Percentiles rank a stretch among this genome's conserved stretches.
Evolutionary conservation across 2,797 vertebrate species (phyloP).

Genomic region (Diplodus sargus): DNA sequence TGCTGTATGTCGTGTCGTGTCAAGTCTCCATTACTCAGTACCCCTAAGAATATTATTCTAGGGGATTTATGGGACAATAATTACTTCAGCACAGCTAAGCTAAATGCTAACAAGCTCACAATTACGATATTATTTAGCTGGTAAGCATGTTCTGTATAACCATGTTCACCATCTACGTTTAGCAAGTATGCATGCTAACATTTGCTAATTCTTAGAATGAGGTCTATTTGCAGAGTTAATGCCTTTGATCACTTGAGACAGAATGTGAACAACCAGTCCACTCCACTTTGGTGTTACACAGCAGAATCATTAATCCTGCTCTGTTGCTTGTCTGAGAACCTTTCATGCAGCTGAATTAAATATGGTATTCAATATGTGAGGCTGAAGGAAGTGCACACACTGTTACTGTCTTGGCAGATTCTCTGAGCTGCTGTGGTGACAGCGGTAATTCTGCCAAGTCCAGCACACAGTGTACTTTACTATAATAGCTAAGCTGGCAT

Average conservation of each 20-base stretch:
- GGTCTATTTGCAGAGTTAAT: too few relatives aligned
- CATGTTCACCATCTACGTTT: too few relatives aligned
- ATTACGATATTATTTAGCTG: too few relatives aligned
- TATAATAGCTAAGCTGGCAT: constrained; percentile 65
- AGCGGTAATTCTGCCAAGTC: constrained; percentile 55
- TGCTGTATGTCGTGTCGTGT: too few relatives aligned
- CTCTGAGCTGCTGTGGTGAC: constrained; percentile 41
- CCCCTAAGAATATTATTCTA: too few relatives aligned
- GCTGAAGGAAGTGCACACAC: constrained; percentile 18
- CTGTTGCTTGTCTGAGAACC: background rate
- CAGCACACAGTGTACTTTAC: constrained; percentile 60
- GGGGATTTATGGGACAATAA: too few relatives aligned
- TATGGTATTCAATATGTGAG: constrained; percentile 1
- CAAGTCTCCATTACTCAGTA: too few relatives aligned
- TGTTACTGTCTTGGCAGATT: constrained; percentile 39
- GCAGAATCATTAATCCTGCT: background rate
- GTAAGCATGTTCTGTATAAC: too few relatives aligned
- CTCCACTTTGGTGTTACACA: background rate
- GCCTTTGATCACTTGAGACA: background rate
- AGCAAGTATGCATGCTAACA: too few relatives aligned
- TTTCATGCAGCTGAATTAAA: background rate
- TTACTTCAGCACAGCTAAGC: too few relatives aligned
- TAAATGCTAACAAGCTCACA: too few relatives aligned
- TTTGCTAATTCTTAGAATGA: too few relatives aligned
- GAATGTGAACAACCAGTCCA: background rate